Conservation (phyloP, 2,113 vertebrate genomes). For the Ammodytes dubius region DNA sequence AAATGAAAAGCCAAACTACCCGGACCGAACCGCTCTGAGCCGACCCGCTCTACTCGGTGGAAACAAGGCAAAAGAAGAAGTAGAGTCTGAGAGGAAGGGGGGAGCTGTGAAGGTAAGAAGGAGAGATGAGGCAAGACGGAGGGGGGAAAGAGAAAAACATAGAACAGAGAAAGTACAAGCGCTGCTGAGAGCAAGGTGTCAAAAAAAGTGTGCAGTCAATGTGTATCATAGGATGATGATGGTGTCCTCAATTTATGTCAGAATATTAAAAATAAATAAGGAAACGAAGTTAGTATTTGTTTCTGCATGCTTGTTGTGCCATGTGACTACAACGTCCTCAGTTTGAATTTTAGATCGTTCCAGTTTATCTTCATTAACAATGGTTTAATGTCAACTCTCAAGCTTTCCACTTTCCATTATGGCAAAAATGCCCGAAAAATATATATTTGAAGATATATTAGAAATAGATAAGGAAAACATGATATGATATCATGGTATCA, state of each 20-base stretch:
- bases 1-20: no score
- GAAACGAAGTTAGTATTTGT: no score
- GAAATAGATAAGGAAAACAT: no score
- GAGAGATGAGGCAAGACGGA: constrained; percentile 3
- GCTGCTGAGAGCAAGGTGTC: background rate
- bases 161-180: background rate
- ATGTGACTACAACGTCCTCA: background rate
- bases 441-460: no score
- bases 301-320: no score
- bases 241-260: background rate
- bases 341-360: background rate
- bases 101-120: constrained; percentile 6
- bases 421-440: no score
- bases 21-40: no score
- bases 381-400: background rate
- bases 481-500: no score
- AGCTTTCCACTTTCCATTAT: no score
- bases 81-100: constrained; percentile 6
- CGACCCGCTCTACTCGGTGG: no score
- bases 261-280: no score
- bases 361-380: background rate
- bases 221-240: background rate
- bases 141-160: background rate
- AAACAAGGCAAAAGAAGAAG: background rate
- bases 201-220: background rate